A percentile compares a stretch with the other conserved stretches of the same genome.
These are phyloP conservation scores for Actinia tenebrosa DNA, from an alignment of 64 coral and sea anemone species.

Conservation along the genomic window DNA sequence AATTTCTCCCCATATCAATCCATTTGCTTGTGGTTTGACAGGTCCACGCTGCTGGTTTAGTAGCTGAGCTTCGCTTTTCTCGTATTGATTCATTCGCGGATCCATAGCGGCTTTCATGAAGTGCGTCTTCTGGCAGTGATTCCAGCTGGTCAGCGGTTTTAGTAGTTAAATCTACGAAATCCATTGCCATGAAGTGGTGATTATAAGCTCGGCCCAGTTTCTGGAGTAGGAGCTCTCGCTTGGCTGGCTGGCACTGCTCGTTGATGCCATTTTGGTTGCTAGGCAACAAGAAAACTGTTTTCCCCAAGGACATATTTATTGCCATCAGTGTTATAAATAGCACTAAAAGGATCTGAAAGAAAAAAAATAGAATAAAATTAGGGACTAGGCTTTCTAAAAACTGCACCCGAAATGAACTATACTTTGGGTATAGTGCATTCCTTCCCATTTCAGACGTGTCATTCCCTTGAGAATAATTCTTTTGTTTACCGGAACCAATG, in stretches of 20 bases:
- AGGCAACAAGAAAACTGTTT: neutral
- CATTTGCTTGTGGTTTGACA: slow-evolving; percentile 57
- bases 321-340: neutral
- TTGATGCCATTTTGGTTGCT: neutral
- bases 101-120: neutral
- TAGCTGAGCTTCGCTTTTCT: slow-evolving; percentile 24
- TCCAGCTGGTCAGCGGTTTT: slow-evolving; percentile 11
- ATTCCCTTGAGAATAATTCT: no score
- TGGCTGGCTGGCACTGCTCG: slow-evolving; percentile 27
- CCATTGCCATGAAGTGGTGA: slow-evolving; percentile 69
- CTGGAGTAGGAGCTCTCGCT: slow-evolving; percentile 48
- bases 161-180: neutral
- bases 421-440: no score
- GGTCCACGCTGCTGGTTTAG: slow-evolving; percentile 56
- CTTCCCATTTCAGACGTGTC: no score
- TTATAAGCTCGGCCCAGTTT: slow-evolving; percentile 60
- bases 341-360: neutral
- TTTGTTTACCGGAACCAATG: no score
- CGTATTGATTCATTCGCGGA: neutral
- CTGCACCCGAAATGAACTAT: no score
- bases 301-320: neutral
- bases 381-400: no score
- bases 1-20: slow-evolving; percentile 39
- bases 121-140: neutral
- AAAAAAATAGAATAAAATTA: neutral